Evolutionary conservation across 2,797 vertebrate species (phyloP), one percentile per base, ranked within the genome.

Genomic region (Sebastes miniatus): DNA sequence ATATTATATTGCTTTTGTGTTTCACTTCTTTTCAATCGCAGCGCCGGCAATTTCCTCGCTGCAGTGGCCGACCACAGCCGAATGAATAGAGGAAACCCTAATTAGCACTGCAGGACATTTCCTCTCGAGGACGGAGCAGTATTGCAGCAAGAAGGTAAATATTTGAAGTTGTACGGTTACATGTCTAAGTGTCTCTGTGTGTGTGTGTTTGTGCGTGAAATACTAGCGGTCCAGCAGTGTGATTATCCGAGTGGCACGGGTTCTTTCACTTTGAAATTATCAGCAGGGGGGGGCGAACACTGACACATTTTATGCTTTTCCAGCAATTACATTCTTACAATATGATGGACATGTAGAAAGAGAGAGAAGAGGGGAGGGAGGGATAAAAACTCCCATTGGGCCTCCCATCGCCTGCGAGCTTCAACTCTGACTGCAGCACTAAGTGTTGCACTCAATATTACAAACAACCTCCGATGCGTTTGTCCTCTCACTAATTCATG

Each of bases 401-500:
- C 69, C 79, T 86, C 68, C 39, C 63, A 89, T 79, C 56, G 66
- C 74, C 69, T 77, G 77, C 8, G 3, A 86, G 77, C 65, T 76
- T 84, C 72, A 88, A 86, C 77, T 76, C 73, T 85, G 85, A 83
- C 87, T 83, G 86, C 86, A 80, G 72, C 81, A 77, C 72, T 83
- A 87, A 92, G 71, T 83, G 78, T 85, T 78, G 54, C 69, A 69
- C 86, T 91, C 76, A 74, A 83, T 82, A 84, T 84, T 76, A 86
- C 83, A 87, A 91, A 91, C 89, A 88, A 85, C 68, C 80, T 69
- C 76, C 73, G 82, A 84, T 74, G 72, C 77, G 71, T 85, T 89
- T 79, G 87, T 85, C 88, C 83, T 69, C 80, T 89, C 88, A 66
- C 89, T 93, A 91, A 94, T 94, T 94, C 83, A 91, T 90, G 88